Percentiles rank a stretch among this genome's conserved stretches.
These are phyloP conservation scores for Drosophila austrosaltans DNA, from an alignment of 2,888 invertebrate genomes.

Conservation along the genomic window DNA sequence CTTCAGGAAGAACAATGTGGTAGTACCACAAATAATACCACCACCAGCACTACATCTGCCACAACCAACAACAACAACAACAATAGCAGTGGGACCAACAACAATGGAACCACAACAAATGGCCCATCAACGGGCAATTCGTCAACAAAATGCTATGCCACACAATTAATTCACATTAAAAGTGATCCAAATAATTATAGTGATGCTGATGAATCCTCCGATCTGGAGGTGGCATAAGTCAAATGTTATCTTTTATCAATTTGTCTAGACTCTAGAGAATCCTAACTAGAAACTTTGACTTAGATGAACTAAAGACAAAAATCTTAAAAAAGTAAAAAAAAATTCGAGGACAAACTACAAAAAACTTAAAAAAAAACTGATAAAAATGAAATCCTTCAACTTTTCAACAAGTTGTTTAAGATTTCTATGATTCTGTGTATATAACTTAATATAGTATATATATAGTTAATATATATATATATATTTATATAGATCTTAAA, in stretches of 20 bases:
- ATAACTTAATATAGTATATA: slow-evolving; percentile 1
- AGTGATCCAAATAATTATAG: slow-evolving; percentile 84
- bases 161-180: slow-evolving; percentile 81
- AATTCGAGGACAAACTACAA: not conserved
- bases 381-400: not conserved
- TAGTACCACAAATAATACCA: slow-evolving; percentile 59
- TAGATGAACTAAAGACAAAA: not conserved
- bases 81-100: slow-evolving; percentile 85
- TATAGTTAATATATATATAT: not conserved
- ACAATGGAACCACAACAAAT: slow-evolving; percentile 84
- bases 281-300: not conserved
- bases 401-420: not conserved
- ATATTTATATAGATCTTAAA: slow-evolving; percentile 14
- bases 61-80: slow-evolving; percentile 33
- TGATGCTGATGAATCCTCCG: slow-evolving; percentile 90
- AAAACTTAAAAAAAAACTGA: not conserved
- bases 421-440: not conserved
- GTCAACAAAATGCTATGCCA: slow-evolving; percentile 80
- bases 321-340: not conserved
- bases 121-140: not conserved
- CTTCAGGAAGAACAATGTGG: slow-evolving; percentile 90
- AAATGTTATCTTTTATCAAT: not conserved
- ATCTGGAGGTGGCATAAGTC: slow-evolving; percentile 90
- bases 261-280: not conserved
- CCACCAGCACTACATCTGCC: slow-evolving; percentile 30